These are phyloP conservation scores for Poecilia velifera DNA, from an alignment of 2,797 vertebrate genomes.

Conservation along the genomic window DNA sequence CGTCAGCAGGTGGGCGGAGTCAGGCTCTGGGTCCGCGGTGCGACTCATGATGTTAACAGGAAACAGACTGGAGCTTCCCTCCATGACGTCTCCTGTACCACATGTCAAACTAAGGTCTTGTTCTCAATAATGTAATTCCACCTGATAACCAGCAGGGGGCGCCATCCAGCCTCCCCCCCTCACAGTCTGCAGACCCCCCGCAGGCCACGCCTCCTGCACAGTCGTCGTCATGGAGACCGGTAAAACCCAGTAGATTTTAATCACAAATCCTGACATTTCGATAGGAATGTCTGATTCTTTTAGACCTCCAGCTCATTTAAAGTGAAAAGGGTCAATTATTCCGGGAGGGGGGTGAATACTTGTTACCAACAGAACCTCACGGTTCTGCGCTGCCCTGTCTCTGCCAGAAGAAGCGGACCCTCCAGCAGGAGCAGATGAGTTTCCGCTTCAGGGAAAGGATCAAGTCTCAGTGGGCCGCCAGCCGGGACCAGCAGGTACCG, in stretches of 20 bases:
- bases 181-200: conserved; percentile 54
- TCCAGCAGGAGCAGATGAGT: conserved; percentile 78
- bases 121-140: not conserved
- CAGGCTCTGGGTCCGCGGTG: not conserved
- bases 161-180: conserved; percentile 72
- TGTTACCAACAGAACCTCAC: not conserved
- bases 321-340: not conserved
- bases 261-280: not conserved
- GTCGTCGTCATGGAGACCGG: conserved; percentile 88
- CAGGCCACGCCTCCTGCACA: conserved; percentile 67
- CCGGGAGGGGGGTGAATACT: not conserved
- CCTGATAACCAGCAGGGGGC: conserved; percentile 58
- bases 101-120: not conserved
- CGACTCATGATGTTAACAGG: not conserved
- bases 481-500: conserved; percentile 63
- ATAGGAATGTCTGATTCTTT: not conserved
- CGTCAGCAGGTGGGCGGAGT: conserved; percentile 62
- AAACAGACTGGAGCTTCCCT: not conserved
- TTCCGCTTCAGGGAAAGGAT: conserved; percentile 77
- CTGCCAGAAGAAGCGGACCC: conserved; percentile 69
- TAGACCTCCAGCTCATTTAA: not conserved
- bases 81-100: not conserved
- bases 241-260: conserved; percentile 70
- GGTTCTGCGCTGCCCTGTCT: conserved; percentile 7
- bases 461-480: conserved; percentile 44